Base-by-base conservation (phyloP, 2,797 vertebrate genomes). In the Halcyon leucocephala region DNA sequence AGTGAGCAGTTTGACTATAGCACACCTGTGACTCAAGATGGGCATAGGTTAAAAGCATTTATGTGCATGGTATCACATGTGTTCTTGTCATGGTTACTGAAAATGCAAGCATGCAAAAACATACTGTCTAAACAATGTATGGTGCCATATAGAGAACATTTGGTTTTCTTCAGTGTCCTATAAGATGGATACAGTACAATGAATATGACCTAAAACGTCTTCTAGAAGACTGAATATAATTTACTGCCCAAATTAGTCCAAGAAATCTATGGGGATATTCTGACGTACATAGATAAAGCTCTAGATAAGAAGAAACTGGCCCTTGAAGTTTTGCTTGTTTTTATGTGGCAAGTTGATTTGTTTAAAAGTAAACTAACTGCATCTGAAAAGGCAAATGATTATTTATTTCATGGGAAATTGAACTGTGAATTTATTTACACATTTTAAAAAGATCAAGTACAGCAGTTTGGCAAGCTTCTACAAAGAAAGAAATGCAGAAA, bases 361-460 rank as follows among this genome's bases (percentile, higher is more conserved):
- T 94, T 96, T 92, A 88, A 74, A 96, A 95, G 77, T 62, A 95
- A 96, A 90, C 77, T 77, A 89, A 96, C 66, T 81, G 48, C 46
- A 51, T 91, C 70, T 94, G 88, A 96, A 97, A 96, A 84, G 86
- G 61, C 62, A 89, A 92, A 86, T 85, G 33, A 94, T 89, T 96
- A 96, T 93, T 94, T 96, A 93, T 97, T 96, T 94, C 77, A 96
- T 93, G 91, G 93, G 84, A 96, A 97, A 96, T 48, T 92, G 80
- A 97, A 94, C 89, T 72, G 78, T 10, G 20, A 91, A 96, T 95
- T 97, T 95, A 97, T 96, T 96, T 97, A 95, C 74, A 96, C 48
- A 42, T 94, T 97, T 97, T 94, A 94, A 97, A 96, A 67, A 93
- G 74, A 97, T 91, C 65, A 76, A 95, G 52, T 90, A 86, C 54